Evolutionary conservation across 2,797 vertebrate genomes (phyloP), one percentile per base, ranked within the genome.

Genomic region (Botia kubotai): DNA sequence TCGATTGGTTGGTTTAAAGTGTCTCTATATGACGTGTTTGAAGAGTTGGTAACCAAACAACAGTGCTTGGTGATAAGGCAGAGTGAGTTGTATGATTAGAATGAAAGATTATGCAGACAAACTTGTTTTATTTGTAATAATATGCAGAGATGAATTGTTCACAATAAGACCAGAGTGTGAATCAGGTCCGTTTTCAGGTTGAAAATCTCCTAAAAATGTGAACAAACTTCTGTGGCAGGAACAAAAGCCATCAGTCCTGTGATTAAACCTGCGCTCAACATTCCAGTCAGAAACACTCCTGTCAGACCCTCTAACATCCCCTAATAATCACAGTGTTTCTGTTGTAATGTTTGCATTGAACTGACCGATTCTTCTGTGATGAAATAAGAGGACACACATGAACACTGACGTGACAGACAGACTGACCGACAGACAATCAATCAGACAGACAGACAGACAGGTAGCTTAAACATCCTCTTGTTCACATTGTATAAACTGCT

Each of bases 401-500:
- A 57, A 10, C 57, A 12, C 1, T 71, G 84, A 87, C 70, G 65
- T 80, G 62, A 84, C 57, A 80, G 36, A 39, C 4, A 39, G 36
- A 88, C 65, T 76, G 63, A 82, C 73, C 75, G 74, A 78, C 57
- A 85, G 84, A 86, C 86, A 86, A 84, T 2, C 33, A 36, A 5
- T 88, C 86, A 76, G 87, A 84, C 86, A 84, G 80, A 77, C 58
- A 78, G 79, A 83, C n/a, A 82, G 39, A 76, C 71, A 65, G 74
- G 39, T 80, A 82, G 88, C 87, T 88, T 74, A 89, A 88, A 87
- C 72, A 83, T 88, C 87, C 86, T 92, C 89, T 92, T 89, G 88
- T 91, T 91, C 82, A 89, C 90, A 90, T 86, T 93, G 91, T 93
- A 93, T 89, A 90, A 93, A 93, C 90, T 90, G 90, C 91, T 92